These are phyloP conservation scores for Dolichotis patagonum DNA, from an alignment of 2,113 vertebrate genomes.

Conservation along the genomic window DNA sequence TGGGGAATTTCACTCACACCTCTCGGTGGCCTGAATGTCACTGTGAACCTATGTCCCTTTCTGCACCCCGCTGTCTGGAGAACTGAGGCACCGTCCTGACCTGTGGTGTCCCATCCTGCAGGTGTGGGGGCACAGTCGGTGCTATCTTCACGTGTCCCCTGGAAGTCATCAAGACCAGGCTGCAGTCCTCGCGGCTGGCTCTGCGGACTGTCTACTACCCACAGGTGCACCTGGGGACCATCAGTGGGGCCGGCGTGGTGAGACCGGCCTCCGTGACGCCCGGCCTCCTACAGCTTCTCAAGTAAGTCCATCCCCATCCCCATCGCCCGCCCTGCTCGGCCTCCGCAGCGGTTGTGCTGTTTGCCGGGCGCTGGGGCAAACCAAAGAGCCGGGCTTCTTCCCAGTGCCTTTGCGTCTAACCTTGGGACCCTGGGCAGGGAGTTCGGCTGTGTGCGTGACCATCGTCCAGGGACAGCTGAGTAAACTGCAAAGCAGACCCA, in stretches of 20 bases:
- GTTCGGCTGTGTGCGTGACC: neutral
- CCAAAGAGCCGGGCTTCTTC: neutral
- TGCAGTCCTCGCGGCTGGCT: conserved; percentile 95
- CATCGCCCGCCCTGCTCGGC: too few species aligned
- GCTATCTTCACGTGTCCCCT: conserved; percentile 97
- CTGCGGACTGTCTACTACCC: conserved; percentile 92
- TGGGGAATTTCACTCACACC: neutral
- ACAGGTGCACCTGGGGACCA: conserved; percentile 95
- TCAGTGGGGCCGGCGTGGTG: conserved; percentile 93
- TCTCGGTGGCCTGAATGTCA: neutral
- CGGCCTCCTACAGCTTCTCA: conserved; percentile 92
- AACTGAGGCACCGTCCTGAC: neutral
- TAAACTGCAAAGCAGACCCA: neutral
- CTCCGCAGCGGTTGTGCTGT: neutral
- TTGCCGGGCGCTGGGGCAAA: neutral
- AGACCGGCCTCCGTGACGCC: conserved; percentile 93
- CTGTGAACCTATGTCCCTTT: neutral
- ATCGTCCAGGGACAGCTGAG: neutral
- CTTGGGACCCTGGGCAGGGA: neutral
- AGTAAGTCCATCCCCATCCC: conserved; percentile 87
- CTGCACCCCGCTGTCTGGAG: neutral
- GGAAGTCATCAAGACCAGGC: conserved; percentile 96
- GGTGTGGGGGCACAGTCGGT: conserved; percentile 97
- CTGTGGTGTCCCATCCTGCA: conserved; percentile 77
- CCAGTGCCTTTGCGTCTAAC: neutral